Evolutionary conservation across 2,888 invertebrate species (phyloP).

Genomic region (Caenorhabditis sp.): DNA sequence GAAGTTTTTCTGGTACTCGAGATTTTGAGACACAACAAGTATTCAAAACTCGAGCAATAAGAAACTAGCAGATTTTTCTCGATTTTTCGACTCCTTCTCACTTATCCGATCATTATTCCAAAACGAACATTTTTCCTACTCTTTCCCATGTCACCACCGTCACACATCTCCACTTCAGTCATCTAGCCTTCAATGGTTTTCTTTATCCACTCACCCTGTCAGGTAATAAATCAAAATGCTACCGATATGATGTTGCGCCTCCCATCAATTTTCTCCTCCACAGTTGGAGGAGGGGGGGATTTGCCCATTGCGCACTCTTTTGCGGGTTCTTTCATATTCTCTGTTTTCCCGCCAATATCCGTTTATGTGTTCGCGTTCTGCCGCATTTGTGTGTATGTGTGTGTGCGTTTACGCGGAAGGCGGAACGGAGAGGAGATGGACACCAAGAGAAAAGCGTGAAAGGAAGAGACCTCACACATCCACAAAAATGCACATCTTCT

Average conservation of each 20-base stretch:
- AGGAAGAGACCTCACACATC: neutral
- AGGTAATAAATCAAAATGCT: constrained; percentile 10
- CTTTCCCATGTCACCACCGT: neutral
- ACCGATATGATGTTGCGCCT: constrained; percentile 23
- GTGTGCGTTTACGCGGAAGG: constrained; percentile 30
- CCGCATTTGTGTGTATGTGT: constrained; percentile 19
- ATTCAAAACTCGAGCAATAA: too few relatives aligned
- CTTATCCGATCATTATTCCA: neutral
- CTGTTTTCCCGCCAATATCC: constrained; percentile 42
- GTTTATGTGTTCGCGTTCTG: constrained; percentile 58
- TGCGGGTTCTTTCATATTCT: constrained; percentile 20
- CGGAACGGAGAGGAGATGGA: neutral
- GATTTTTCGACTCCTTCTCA: too few relatives aligned
- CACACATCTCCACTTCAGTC: neutral
- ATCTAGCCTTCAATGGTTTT: constrained; percentile 6
- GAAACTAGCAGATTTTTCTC: too few relatives aligned
- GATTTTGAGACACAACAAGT: too few relatives aligned
- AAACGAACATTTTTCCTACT: neutral
- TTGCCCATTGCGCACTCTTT: constrained; percentile 15
- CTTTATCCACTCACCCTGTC: neutral
- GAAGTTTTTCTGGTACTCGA: too few relatives aligned
- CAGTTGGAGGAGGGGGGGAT: neutral
- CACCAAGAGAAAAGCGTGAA: neutral
- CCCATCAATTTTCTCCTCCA: neutral
- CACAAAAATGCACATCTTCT: constrained; percentile 14